These are phyloP conservation scores for Otolemur garnettii DNA, from an alignment of 2,113 vertebrate genomes.

Conservation along the genomic window DNA sequence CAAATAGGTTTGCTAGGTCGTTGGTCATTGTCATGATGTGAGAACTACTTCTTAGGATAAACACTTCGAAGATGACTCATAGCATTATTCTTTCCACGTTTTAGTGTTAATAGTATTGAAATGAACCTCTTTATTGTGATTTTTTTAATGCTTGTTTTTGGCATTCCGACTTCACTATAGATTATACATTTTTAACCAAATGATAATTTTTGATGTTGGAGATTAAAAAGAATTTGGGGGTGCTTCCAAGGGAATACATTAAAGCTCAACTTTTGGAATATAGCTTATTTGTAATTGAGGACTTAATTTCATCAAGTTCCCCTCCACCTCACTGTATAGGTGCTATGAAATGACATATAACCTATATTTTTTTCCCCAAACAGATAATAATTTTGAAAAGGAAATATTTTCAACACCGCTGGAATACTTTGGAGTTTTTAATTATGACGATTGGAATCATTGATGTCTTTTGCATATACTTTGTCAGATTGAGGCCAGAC, in stretches of 20 bases:
- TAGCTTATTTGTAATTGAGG: slow-evolving; percentile 25
- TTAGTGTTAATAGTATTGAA: not conserved
- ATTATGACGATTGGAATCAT: slow-evolving; percentile 20
- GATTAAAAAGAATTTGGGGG: not conserved
- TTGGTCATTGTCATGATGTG: not conserved
- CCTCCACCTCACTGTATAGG: not conserved
- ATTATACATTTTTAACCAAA: slow-evolving; percentile 32
- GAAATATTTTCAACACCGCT: slow-evolving; percentile 76
- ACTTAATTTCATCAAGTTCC: not conserved
- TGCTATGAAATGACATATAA: not conserved
- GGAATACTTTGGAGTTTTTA: slow-evolving; percentile 78
- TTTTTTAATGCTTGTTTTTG: slow-evolving; percentile 30
- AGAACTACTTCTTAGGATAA: not conserved
- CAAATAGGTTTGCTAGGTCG: not conserved
- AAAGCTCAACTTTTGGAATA: slow-evolving; percentile 28
- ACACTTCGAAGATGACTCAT: not conserved
- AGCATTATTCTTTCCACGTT: not conserved
- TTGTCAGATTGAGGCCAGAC: slow-evolving; percentile 51
- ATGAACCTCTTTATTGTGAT: not conserved
- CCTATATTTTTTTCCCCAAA: slow-evolving; percentile 58
- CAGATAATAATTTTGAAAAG: slow-evolving; percentile 79
- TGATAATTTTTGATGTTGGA: not conserved
- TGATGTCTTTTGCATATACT: slow-evolving; percentile 71
- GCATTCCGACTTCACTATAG: not conserved
- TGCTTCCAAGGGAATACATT: slow-evolving; percentile 24